Percentiles rank a stretch among this genome's conserved stretches.
These are phyloP conservation scores for Prenolepis imparis DNA, from an alignment of 2,888 invertebrate genomes.

Conservation along the genomic window DNA sequence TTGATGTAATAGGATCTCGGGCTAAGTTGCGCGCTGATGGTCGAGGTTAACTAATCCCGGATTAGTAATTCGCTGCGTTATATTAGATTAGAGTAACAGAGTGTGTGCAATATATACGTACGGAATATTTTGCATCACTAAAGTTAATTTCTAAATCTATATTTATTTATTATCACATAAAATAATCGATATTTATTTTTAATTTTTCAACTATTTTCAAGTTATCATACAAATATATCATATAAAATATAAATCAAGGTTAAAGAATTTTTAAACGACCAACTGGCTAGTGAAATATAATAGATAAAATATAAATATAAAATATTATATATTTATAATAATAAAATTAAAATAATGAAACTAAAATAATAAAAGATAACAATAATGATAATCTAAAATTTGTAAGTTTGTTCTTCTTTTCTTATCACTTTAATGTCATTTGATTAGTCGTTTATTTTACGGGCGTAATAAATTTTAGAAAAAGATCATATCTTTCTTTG, in stretches of 20 bases:
- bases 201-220: too few relatives aligned
- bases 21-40: slow-evolving; percentile 36
- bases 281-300: too few relatives aligned
- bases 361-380: too few relatives aligned
- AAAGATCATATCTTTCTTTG: neutral
- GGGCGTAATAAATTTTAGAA: neutral
- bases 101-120: neutral
- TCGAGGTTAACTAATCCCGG: slow-evolving; percentile 42
- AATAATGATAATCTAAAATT: neutral
- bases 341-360: too few relatives aligned
- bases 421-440: neutral
- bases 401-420: neutral
- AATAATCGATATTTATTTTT: neutral
- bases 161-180: neutral
- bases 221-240: neutral
- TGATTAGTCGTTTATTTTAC: slow-evolving; percentile 3
- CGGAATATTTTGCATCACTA: neutral
- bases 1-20: slow-evolving; percentile 48
- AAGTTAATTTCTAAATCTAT: neutral
- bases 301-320: too few relatives aligned
- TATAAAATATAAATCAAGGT: neutral
- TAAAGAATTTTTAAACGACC: too few relatives aligned
- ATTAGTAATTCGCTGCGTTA: slow-evolving; percentile 26
- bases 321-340: too few relatives aligned
- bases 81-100: slow-evolving; percentile 32